phyloP scores from a whole-genome alignment of 2,797 vertebrate species.

The Gallirallus australis region DNA sequence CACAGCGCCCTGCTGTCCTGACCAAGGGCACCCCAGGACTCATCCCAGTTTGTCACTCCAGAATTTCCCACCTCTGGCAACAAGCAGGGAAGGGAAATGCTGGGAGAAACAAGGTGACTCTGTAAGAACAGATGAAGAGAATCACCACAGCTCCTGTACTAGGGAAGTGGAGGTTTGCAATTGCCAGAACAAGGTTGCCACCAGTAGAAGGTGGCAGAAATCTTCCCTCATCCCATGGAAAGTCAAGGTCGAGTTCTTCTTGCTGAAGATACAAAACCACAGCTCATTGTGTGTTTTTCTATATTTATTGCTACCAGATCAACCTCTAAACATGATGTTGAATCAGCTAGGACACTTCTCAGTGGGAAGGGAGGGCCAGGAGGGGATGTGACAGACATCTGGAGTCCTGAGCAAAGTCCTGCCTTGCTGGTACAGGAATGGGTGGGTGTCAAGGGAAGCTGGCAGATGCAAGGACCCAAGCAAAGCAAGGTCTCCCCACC shows the following conservation, averaged over 20 bases:
- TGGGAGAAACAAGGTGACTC: not conserved
- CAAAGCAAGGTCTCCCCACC: not conserved
- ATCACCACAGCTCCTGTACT: not conserved
- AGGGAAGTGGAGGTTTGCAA: not conserved
- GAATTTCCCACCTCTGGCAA: not conserved
- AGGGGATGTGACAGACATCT: not conserved
- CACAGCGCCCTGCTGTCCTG: not conserved
- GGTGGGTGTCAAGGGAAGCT: not conserved
- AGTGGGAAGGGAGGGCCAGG: not conserved
- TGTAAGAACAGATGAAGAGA: not conserved
- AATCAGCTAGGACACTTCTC: not conserved
- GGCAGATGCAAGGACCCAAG: not conserved
- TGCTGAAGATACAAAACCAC: not conserved
- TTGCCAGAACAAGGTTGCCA: not conserved
- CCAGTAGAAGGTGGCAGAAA: not conserved
- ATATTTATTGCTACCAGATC: not conserved
- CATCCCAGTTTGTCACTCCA: not conserved
- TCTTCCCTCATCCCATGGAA: not conserved
- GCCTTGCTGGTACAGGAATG: not conserved
- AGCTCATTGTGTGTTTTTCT: not conserved
- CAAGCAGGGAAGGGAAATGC: not conserved
- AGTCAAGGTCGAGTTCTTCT: not conserved
- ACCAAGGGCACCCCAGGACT: rapidly evolving
- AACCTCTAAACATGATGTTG: not conserved
- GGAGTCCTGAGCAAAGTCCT: not conserved